Base-by-base conservation (phyloP, 2,888 invertebrate species). In the Bembecia ichneumoniformis region DNA sequence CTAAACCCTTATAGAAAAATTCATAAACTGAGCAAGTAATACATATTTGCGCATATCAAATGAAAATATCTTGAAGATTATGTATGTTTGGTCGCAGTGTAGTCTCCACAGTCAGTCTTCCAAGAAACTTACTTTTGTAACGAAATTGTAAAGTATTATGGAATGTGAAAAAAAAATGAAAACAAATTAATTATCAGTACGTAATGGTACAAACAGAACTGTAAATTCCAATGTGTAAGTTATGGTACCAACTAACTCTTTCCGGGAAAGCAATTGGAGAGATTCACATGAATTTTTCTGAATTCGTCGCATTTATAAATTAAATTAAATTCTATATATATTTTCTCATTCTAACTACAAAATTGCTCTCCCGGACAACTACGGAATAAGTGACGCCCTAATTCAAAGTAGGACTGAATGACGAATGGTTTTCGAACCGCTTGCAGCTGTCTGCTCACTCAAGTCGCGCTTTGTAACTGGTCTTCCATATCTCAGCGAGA, bases 401-500 rank as follows among this genome's bases (percentile, higher is more conserved):
- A 59, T 56, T 57, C 52, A 48, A 56, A 52, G 56, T 63, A 69
- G 71, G 70, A 64, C 56, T 64, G 57, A 58, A 51, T 50, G 55
- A 36, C 11, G 28, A 17, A 16, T 43, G 28, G 11, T 20, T 35
- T 45, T 16, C n/a, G n/a, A 34, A 11, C 10, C 11, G 14, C 11
- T 43, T 34, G 28, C 11, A 16, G 62, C 58, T 54, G 53, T 56
- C 48, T 82, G 61, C 73, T 93, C 93, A 95, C 88, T 95, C 95
- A 77, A 96, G 89, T 58, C 95, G 92, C 63, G 95, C 94, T 88
- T 96, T 96, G 90, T 96, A 96, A 82, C 94, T 95, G 64, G 96
- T 96, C 89, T 97, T 97, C 97, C 97, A 97, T 64, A 97, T 96
- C 88, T 97, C 96, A 58, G 96, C 96, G 59, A 97, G 91, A 87